Conservation (phyloP, 2,888 invertebrate species). For the Melitaea athalia region DNA sequence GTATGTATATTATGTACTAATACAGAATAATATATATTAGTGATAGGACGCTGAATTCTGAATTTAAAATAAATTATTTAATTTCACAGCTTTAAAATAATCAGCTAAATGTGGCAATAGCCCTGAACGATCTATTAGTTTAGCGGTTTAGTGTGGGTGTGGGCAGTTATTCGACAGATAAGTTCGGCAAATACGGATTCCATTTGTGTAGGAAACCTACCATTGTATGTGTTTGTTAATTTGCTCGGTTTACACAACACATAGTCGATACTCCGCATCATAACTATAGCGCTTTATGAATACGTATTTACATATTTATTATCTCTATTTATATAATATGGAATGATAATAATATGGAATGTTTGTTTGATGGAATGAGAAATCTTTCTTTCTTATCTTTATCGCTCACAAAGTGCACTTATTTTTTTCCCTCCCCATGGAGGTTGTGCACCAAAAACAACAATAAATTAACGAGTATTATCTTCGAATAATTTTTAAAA, state of each 20-base stretch:
- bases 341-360: no score
- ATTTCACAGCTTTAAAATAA: not conserved
- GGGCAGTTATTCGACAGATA: slow-evolving; percentile 34
- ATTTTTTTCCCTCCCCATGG: no score
- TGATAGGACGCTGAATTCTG: not conserved
- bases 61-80: not conserved
- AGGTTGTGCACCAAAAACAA: no score
- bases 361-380: no score
- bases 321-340: not conserved
- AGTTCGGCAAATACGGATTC: slow-evolving; percentile 37
- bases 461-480: no score
- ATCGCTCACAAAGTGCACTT: no score
- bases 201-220: slow-evolving; percentile 36
- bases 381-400: no score
- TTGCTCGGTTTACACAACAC: slow-evolving; percentile 31
- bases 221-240: slow-evolving; percentile 34
- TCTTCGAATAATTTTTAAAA: no score
- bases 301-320: not conserved
- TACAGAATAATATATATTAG: no score
- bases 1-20: no score
- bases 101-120: not conserved
- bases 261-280: not conserved
- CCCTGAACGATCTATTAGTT: slow-evolving; percentile 23
- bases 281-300: not conserved
- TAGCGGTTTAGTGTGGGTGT: slow-evolving; percentile 26